phyloP scores from a whole-genome alignment of 2,113 vertebrate genomes.

The Hippoglossus stenolepis region DNA sequence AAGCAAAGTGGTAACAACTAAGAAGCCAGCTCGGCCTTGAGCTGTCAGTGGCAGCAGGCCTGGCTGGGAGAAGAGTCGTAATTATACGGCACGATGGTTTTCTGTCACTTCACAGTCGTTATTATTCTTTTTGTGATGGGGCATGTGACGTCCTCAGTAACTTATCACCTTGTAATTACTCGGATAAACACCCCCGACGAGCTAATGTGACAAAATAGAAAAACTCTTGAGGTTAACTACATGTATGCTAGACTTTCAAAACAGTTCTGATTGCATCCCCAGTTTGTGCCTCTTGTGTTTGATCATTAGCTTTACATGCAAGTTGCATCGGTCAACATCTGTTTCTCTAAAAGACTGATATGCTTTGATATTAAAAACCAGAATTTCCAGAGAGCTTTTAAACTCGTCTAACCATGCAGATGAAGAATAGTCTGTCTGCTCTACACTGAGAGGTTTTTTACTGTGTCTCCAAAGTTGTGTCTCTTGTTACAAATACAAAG shows the following conservation, averaged over 20 bases:
- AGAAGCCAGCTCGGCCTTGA: slow-evolving; percentile 10
- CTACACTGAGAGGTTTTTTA: neutral
- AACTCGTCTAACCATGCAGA: neutral
- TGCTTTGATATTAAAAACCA: neutral
- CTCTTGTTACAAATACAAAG: neutral
- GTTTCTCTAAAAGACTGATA: neutral
- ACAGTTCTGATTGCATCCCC: no score
- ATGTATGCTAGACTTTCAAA: no score
- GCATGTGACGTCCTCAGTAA: neutral
- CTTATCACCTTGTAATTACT: neutral
- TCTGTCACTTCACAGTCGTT: neutral
- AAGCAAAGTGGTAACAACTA: slow-evolving; percentile 48
- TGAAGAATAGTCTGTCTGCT: slow-evolving; percentile 9
- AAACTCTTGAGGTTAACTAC: no score
- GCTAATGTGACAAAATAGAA: neutral
- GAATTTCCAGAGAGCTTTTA: slow-evolving; percentile 6
- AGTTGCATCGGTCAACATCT: neutral
- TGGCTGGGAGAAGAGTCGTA: neutral
- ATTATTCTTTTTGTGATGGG: neutral
- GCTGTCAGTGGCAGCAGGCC: slow-evolving; percentile 33
- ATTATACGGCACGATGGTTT: slow-evolving; percentile 1
- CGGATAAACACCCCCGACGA: neutral
- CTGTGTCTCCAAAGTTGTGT: neutral
- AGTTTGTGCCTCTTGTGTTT: neutral
- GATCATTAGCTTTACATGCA: neutral